Conservation (phyloP, 2,888 invertebrate species). For the Diaperis boleti region DNA sequence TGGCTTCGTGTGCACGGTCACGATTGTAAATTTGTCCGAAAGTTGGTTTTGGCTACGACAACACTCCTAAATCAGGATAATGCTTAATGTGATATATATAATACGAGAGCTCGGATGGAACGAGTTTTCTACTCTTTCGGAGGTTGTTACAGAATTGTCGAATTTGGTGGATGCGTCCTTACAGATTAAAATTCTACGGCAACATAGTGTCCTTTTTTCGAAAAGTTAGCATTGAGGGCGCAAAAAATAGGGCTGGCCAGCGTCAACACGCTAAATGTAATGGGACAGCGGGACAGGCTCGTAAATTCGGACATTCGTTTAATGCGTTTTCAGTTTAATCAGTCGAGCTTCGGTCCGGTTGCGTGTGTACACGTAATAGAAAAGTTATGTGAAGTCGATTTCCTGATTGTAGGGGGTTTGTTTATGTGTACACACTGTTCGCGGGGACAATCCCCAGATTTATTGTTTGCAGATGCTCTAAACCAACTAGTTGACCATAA, state of each 20-base stretch:
- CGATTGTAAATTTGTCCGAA: slow-evolving; percentile 61
- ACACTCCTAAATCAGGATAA: slow-evolving; percentile 62
- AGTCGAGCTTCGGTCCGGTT: slow-evolving; percentile 45
- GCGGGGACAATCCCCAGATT: slow-evolving; percentile 33
- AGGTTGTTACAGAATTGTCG: no score
- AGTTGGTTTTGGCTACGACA: slow-evolving; percentile 51
- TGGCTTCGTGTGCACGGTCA: slow-evolving; percentile 50
- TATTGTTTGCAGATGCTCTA: slow-evolving; percentile 20
- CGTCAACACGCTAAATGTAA: slow-evolving; percentile 18
- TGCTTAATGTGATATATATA: slow-evolving; percentile 53
- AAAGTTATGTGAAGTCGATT: slow-evolving; percentile 53
- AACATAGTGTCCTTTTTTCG: no score
- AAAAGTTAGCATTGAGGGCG: no score
- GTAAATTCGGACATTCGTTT: slow-evolving; percentile 53
- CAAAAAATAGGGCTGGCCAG: slow-evolving; percentile 6
- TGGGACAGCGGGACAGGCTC: slow-evolving; percentile 23
- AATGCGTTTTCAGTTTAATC: slow-evolving; percentile 57
- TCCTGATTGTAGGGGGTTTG: slow-evolving; percentile 46
- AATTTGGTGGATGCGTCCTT: no score
- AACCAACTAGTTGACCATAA: slow-evolving; percentile 6
- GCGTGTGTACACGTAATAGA: slow-evolving; percentile 46
- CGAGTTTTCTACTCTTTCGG: slow-evolving; percentile 6
- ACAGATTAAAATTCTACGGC: no score
- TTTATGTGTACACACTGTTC: slow-evolving; percentile 34
- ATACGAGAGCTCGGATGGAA: slow-evolving; percentile 19